These are phyloP conservation scores for Arion vulgaris DNA, from an alignment of 1,140 invertebrate species.

Conservation along the genomic window DNA sequence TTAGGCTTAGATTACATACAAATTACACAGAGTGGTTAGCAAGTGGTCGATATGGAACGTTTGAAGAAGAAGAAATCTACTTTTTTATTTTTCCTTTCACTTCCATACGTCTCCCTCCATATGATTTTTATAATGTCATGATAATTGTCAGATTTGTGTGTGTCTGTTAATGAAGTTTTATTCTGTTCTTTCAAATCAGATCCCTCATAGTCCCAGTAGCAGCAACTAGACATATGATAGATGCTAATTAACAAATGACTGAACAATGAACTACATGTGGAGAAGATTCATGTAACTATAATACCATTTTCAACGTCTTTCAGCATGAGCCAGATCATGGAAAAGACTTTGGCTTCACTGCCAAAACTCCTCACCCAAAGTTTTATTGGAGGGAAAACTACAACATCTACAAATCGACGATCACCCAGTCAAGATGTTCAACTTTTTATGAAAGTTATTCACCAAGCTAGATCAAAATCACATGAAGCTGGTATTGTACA, in stretches of 20 bases:
- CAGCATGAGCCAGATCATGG: slow-evolving; percentile 39
- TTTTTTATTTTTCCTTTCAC: no score
- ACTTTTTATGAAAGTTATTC: slow-evolving; percentile 34
- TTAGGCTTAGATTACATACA: no score
- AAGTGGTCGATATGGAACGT: no score
- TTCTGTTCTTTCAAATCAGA: not conserved
- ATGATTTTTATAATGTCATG: no score
- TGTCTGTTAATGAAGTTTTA: not conserved
- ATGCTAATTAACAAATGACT: not conserved
- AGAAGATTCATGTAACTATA: not conserved
- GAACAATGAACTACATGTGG: not conserved
- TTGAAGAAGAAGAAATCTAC: no score
- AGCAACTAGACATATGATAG: no score
- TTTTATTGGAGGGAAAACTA: slow-evolving; percentile 27
- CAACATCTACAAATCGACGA: not conserved
- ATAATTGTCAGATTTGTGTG: not conserved
- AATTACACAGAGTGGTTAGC: no score
- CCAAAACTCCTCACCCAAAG: slow-evolving; percentile 35
- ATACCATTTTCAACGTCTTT: not conserved
- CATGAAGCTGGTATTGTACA: slow-evolving; percentile 20
- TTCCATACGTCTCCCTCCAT: no score
- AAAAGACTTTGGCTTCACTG: slow-evolving; percentile 35
- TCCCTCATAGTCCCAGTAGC: no score
- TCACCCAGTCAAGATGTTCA: slow-evolving; percentile 11
- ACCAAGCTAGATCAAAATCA: slow-evolving; percentile 32